These are phyloP conservation scores for mouse (Mus musculus) DNA, from an alignment of 2,113 vertebrate genomes.

Conservation along the genomic window GRCm39 chr16:95701001-95701500, in stretches of 20 bases:
- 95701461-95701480: background rate
- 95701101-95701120: too few relatives aligned
- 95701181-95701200: background rate
- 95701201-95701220: background rate
- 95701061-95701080: background rate
- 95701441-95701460: background rate
- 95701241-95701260: background rate
- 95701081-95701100: background rate
- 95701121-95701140: background rate
- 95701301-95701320: background rate
- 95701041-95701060: too few relatives aligned
- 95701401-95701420: background rate
- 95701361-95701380: background rate
- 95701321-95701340: background rate
- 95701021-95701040: too few relatives aligned
- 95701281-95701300: background rate
- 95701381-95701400: background rate
- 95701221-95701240: background rate
- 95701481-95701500: background rate
- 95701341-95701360: background rate
- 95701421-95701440: background rate
- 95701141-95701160: background rate
- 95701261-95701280: background rate
- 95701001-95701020: too few relatives aligned
- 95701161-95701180: fast-evolving